phyloP scores from a whole-genome alignment of 2,888 invertebrate genomes.

The Rotaria magnacalcarata region DNA sequence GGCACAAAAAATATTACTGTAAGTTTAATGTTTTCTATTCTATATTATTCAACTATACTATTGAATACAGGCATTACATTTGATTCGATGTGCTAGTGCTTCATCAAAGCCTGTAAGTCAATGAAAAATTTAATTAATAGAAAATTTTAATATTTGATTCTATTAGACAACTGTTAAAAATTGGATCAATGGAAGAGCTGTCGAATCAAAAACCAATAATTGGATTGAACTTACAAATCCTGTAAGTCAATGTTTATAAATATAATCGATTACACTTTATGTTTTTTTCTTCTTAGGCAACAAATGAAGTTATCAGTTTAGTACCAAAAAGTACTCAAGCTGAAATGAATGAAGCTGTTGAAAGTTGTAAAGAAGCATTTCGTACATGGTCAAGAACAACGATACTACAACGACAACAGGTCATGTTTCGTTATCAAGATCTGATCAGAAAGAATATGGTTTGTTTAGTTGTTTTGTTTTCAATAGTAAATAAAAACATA shows the following conservation, averaged over 20 bases:
- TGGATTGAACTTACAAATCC: constrained; percentile 95
- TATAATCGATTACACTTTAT: not conserved
- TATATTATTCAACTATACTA: not conserved
- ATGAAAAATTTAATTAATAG: not conserved
- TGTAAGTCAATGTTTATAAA: constrained; percentile 54
- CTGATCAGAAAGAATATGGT: constrained; percentile 79
- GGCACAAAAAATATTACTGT: not conserved
- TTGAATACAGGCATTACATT: not conserved
- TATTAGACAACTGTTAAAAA: constrained; percentile 74
- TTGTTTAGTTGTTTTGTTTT: constrained; percentile 43
- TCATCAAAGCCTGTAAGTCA: constrained; percentile 30
- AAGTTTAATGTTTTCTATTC: not conserved
- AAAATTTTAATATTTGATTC: not conserved
- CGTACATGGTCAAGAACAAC: constrained; percentile 83
- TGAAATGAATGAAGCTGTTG: constrained; percentile 84
- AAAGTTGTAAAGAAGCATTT: constrained; percentile 75
- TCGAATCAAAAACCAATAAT: constrained; percentile 82
- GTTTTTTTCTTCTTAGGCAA: constrained; percentile 56
- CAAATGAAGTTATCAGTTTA: constrained; percentile 65
- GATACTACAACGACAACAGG: constrained; percentile 82
- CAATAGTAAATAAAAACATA: not conserved
- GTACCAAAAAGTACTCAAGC: constrained; percentile 82
- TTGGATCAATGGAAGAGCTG: constrained; percentile 86
- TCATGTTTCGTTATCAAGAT: constrained; percentile 80
- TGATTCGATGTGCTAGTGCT: constrained; percentile 15